These are phyloP conservation scores for Nicator chloris DNA, from an alignment of 2,113 vertebrate genomes.

Conservation along the genomic window DNA sequence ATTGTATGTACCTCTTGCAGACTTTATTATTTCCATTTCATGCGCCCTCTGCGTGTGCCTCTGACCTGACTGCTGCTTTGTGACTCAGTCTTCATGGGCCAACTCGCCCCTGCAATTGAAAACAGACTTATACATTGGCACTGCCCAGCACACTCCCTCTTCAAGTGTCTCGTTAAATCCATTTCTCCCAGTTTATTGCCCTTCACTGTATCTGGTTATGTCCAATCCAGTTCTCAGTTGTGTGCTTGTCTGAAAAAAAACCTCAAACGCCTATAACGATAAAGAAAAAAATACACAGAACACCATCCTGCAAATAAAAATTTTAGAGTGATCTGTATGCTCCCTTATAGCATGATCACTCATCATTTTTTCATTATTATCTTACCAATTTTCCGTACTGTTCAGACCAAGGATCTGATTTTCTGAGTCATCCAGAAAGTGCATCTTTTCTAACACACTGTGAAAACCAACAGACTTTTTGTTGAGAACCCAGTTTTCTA, in stretches of 20 bases:
- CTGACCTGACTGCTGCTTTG: neutral
- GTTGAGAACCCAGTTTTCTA: neutral
- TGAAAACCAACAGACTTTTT: neutral
- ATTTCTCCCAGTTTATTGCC: neutral
- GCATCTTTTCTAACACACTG: neutral
- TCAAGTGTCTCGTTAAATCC: neutral
- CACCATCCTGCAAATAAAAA: neutral
- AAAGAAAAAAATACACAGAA: neutral
- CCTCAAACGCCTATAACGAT: neutral
- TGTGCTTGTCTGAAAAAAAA: neutral
- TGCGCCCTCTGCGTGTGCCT: neutral
- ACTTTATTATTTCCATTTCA: neutral
- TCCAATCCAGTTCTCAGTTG: neutral
- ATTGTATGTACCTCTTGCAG: neutral
- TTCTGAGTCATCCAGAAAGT: neutral
- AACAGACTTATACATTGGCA: neutral
- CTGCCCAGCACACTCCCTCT: neutral
- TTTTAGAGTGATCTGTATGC: neutral
- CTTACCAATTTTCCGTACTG: neutral
- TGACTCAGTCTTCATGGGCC: neutral
- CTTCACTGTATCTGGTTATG: neutral
- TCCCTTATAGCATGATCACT: neutral
- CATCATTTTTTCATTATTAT: neutral
- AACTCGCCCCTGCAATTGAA: neutral
- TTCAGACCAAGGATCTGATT: neutral